Evolutionary conservation across 2,797 vertebrate genomes (phyloP), one percentile per base, ranked within the genome.

Genomic region (Allobates femoralis): DNA sequence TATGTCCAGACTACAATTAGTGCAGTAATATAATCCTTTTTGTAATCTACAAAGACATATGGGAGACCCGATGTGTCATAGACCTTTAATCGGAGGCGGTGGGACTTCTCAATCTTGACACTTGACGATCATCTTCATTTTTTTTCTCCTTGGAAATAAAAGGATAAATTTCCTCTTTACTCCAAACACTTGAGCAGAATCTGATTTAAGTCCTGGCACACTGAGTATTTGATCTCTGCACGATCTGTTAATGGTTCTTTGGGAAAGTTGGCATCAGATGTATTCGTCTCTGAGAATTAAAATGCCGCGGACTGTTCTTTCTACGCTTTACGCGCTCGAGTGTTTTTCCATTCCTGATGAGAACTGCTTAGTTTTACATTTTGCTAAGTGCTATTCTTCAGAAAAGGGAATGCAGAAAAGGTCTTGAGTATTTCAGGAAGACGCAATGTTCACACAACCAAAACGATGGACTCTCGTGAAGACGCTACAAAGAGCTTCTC

Each of bases 191-290:
- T 81, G 0, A 23, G 14, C 34, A 71, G 19, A 67, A 81, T 67
- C 41, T 46, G 32, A 50, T 23, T 69, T 69, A 34, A 55, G 62
- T 81, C 50, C 19, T 67, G 41, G 21, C 80, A 37, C 30, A 56
- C 73, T 74, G 73, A 56, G 81, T 74, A 74, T 83, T 83, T 83
- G 81, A 83, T 74, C 81, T 56, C 56, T 71, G 81, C 73, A 67
- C 81, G 56, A 82, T 83, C 81, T 74, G 34, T 56, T 83, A 83
- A 83, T 58, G 81, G 51, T 58, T 73, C 67, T 83, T 58, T 30
- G 26, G 67, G 81, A 73, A 46, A 71, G 30, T 21, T 10, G 79
- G 79, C 53, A 69, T 69, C 21, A 81, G 69, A 81, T 81, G 50
- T 81, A 81, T 66, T 69, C 79, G 69, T 26, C 26, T 32, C 46